Percentiles rank a stretch among this genome's conserved stretches.
Conservation (phyloP, 2,113 vertebrate species). For the Loxodonta africana region DNA sequence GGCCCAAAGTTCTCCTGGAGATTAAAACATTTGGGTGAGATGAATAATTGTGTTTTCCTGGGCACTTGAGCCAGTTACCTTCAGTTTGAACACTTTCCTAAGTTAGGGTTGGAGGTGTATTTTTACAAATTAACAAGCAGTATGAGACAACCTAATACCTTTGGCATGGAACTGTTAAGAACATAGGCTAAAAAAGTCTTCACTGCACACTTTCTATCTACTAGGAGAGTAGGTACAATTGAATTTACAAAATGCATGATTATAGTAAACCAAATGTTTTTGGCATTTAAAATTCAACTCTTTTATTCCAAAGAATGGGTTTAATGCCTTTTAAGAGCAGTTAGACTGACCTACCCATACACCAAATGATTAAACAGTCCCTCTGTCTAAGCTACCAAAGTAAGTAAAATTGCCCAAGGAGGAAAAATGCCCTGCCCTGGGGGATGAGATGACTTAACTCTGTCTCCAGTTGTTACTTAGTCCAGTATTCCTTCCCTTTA, state of each 20-base stretch:
- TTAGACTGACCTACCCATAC: neutral
- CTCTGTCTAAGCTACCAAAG: neutral
- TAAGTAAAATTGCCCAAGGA: neutral
- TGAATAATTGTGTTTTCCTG: neutral
- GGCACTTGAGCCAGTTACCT: neutral
- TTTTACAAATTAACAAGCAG: neutral
- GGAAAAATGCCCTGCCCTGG: neutral
- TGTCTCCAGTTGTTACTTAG: neutral
- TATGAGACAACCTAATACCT: neutral
- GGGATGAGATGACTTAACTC: neutral
- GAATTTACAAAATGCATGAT: neutral
- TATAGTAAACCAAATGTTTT: neutral
- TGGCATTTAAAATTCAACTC: conserved; percentile 9
- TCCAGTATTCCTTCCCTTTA: neutral
- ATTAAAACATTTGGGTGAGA: conserved; percentile 20
- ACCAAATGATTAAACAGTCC: neutral
- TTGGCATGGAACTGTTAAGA: neutral
- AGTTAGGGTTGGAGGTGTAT: neutral
- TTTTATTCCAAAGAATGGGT: neutral
- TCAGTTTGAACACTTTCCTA: neutral
- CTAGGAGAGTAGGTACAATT: neutral
- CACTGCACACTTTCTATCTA: neutral
- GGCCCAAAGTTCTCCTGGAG: conserved; percentile 15
- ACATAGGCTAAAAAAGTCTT: neutral
- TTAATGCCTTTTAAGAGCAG: conserved; percentile 10